phyloP scores from a whole-genome alignment of 2,888 invertebrate genomes.

The Acanthosoma haemorrhoidale region DNA sequence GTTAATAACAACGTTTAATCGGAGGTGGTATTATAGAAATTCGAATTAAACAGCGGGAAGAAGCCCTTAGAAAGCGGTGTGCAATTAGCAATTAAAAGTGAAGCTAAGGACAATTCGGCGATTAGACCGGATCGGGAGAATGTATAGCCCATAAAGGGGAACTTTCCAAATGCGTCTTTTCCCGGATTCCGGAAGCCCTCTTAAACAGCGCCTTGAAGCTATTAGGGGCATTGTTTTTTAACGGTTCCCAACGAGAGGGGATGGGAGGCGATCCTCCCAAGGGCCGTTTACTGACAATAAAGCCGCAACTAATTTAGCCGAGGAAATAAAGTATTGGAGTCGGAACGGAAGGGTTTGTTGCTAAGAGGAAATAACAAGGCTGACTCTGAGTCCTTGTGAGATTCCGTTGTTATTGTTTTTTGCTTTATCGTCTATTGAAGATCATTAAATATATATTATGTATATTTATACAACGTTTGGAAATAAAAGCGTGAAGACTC shows the following conservation, averaged over 20 bases:
- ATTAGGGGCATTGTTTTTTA: conserved; percentile 10
- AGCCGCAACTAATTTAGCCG: background rate
- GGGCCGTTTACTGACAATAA: background rate
- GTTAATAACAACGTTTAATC: too few species aligned
- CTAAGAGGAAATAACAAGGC: too few species aligned
- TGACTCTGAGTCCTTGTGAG: too few species aligned
- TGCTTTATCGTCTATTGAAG: too few species aligned
- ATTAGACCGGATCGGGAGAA: background rate
- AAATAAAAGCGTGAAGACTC: too few species aligned
- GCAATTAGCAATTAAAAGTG: background rate
- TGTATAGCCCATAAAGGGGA: background rate
- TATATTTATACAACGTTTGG: too few species aligned
- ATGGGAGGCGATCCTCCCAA: background rate
- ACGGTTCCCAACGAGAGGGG: background rate
- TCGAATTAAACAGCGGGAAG: too few species aligned
- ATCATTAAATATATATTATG: too few species aligned
- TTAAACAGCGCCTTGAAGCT: background rate
- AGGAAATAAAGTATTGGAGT: too few species aligned
- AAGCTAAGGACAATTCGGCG: background rate
- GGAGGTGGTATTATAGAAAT: too few species aligned
- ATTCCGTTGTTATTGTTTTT: too few species aligned
- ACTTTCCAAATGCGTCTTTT: background rate
- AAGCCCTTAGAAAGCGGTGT: background rate
- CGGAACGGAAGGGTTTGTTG: too few species aligned
- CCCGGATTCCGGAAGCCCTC: background rate